Evolutionary conservation across 2,113 vertebrate species (phyloP).

Genomic region (Percopsis transmontana): DNA sequence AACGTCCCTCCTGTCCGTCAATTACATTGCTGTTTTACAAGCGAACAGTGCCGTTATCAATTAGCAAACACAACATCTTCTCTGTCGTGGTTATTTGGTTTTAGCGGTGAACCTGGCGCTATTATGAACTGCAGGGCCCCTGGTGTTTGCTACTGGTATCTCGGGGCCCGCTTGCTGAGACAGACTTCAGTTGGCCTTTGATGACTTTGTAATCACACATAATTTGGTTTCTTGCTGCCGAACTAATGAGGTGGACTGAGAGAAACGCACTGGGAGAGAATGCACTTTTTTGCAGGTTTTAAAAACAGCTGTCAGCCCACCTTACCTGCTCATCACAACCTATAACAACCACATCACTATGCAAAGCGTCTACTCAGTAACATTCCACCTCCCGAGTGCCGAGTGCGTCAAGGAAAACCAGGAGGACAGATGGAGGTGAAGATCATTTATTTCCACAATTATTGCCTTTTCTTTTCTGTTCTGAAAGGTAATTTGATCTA

Average conservation of each 20-base stretch:
- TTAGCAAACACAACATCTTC: constrained; percentile 1
- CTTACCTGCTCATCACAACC: constrained; percentile 40
- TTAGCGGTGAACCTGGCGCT: constrained; percentile 3
- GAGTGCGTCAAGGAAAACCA: constrained; percentile 31
- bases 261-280: constrained; percentile 54
- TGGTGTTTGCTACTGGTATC: not conserved
- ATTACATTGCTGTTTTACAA: constrained; percentile 24
- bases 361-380: constrained; percentile 44
- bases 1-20: not conserved
- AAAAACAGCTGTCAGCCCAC: constrained; percentile 58
- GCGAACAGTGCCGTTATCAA: not conserved
- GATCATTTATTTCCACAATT: constrained; percentile 60
- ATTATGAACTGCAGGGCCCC: not conserved
- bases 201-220: constrained; percentile 78
- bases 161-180: constrained; percentile 65
- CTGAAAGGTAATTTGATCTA: constrained; percentile 20
- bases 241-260: constrained; percentile 77
- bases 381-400: constrained; percentile 24
- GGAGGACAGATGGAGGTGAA: constrained; percentile 65
- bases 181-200: constrained; percentile 73
- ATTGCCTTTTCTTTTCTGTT: constrained; percentile 33
- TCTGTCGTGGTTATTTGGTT: not conserved
- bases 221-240: constrained; percentile 78
- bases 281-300: constrained; percentile 45
- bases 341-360: constrained; percentile 59